Percentiles rank a stretch among this genome's conserved stretches.
These are phyloP conservation scores for Lordiphosa clarofinis DNA, from an alignment of 1,140 invertebrate species.

Conservation along the genomic window DNA sequence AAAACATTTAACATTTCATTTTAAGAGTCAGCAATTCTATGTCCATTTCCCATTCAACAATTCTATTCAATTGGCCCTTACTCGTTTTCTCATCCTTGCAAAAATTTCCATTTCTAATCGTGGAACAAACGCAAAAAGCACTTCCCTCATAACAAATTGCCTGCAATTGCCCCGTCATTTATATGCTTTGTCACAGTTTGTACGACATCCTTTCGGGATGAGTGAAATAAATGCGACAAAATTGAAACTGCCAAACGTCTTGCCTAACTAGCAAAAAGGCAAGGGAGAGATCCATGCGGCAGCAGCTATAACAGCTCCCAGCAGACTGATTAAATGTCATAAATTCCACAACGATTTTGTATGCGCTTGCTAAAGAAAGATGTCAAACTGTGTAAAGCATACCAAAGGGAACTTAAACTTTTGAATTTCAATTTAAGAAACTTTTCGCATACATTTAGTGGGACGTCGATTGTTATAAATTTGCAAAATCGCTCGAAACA, in stretches of 20 bases:
- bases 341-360: conserved; percentile 32
- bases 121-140: conserved; percentile 24
- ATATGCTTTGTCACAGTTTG: conserved; percentile 62
- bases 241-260: conserved; percentile 64
- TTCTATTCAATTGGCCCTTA: conserved; percentile 3
- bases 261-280: conserved; percentile 21
- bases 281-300: background rate
- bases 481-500: no score
- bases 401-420: background rate
- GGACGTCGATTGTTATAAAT: no score
- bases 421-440: background rate
- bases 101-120: conserved; percentile 45
- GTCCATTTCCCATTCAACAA: background rate
- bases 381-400: background rate
- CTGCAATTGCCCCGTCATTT: conserved; percentile 57
- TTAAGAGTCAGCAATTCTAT: no score
- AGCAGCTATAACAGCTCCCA: conserved; percentile 50
- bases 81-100: background rate
- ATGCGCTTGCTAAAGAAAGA: conserved; percentile 17
- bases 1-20: no score
- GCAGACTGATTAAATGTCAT: conserved; percentile 50
- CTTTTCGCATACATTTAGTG: background rate
- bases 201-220: conserved; percentile 12
- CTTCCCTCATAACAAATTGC: conserved; percentile 46
- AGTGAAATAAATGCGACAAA: conserved; percentile 47